Evolutionary conservation across 1,140 invertebrate species (phyloP).

Genomic region (Antheraea mylitta): DNA sequence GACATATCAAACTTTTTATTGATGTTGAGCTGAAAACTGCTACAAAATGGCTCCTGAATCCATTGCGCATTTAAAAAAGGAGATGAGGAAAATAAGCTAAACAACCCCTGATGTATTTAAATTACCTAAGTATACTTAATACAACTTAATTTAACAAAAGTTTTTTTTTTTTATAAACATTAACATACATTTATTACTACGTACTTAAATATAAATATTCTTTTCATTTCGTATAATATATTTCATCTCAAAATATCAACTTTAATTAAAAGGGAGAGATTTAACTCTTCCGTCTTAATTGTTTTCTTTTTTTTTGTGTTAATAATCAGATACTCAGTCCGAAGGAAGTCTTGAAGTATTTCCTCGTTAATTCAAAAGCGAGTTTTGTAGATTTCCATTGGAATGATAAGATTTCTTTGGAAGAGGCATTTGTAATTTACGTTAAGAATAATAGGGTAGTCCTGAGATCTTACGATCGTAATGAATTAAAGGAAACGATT

Average conservation of each 20-base stretch:
- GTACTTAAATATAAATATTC: background rate
- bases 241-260: conserved; percentile 17
- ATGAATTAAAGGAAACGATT: background rate
- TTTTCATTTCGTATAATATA: background rate
- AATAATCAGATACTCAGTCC: conserved; percentile 34
- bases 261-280: conserved; percentile 56
- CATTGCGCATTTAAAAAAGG: no score
- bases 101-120: no score
- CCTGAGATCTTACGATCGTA: conserved; percentile 11
- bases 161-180: no score
- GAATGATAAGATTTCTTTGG: conserved; percentile 30
- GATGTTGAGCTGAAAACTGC: no score
- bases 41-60: no score
- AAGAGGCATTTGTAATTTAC: conserved; percentile 32
- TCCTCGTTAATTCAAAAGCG: conserved; percentile 48
- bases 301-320: conserved; percentile 50
- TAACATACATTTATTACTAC: no score
- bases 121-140: no score
- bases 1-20: no score
- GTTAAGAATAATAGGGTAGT: conserved; percentile 20
- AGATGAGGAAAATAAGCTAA: no score
- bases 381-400: conserved; percentile 32
- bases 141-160: no score
- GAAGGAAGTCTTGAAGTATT: conserved; percentile 36
- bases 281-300: conserved; percentile 38